Conservation (phyloP, 2,797 vertebrate species). For the Pseudocheirus occidentalis region DNA sequence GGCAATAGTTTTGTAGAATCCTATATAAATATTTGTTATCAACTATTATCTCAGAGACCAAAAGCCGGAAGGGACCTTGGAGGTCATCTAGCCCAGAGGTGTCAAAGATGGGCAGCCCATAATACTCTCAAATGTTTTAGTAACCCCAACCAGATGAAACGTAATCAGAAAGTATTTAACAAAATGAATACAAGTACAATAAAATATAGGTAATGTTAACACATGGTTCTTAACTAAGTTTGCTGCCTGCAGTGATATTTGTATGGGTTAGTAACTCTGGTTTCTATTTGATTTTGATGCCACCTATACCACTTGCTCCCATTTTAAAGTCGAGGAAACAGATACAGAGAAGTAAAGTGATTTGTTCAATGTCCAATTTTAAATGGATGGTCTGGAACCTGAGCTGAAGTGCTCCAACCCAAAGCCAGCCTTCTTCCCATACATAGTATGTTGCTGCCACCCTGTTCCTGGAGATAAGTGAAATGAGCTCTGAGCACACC, state of each 20-base stretch:
- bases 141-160: not conserved
- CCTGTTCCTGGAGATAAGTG: constrained; percentile 10
- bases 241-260: not conserved
- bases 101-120: not conserved
- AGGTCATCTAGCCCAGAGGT: not conserved
- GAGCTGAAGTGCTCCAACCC: not conserved
- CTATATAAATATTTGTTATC: not conserved
- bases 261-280: not conserved
- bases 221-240: not conserved
- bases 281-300: not conserved
- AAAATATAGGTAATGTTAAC: not conserved
- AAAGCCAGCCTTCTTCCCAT: not conserved
- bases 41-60: not conserved
- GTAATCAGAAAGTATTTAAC: not conserved
- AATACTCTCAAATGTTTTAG: not conserved
- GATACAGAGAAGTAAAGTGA: not conserved
- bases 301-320: not conserved
- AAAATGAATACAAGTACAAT: not conserved
- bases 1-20: not conserved
- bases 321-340: not conserved
- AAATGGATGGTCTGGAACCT: not conserved
- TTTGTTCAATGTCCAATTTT: not conserved
- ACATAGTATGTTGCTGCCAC: not conserved
- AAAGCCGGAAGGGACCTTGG: not conserved
- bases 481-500: not conserved